Percentiles rank a stretch among this genome's conserved stretches.
These are phyloP conservation scores for Mythimna albipuncta DNA, from an alignment of 2,888 invertebrate species.

Conservation along the genomic window DNA sequence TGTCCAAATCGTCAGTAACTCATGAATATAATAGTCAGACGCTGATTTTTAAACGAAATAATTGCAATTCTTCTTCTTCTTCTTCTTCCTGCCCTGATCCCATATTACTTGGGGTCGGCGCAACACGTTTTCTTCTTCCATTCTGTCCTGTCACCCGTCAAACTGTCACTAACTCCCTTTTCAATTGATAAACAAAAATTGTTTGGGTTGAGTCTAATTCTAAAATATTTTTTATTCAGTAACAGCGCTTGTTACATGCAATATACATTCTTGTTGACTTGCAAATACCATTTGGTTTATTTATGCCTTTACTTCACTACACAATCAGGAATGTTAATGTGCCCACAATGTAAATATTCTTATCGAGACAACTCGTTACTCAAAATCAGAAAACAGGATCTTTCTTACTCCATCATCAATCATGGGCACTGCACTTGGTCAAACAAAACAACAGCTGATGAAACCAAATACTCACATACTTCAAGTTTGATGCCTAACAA, in stretches of 20 bases:
- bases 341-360: conserved; percentile 35
- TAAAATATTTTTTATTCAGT: conserved; percentile 26
- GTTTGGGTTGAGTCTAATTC: background rate
- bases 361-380: conserved; percentile 54
- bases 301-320: conserved; percentile 23
- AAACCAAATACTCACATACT: conserved; percentile 62
- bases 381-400: conserved; percentile 62
- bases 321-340: conserved; percentile 43
- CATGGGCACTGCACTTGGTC: conserved; percentile 49
- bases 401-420: conserved; percentile 49
- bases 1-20: too few species aligned
- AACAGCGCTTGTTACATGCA: background rate
- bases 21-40: background rate
- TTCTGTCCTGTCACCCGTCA: too few species aligned
- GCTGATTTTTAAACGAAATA: background rate
- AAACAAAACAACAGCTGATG: conserved; percentile 66
- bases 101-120: too few species aligned
- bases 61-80: background rate
- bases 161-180: too few species aligned
- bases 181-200: background rate
- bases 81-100: too few species aligned
- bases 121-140: too few species aligned
- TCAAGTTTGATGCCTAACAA: conserved; percentile 55
- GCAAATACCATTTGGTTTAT: conserved; percentile 42
- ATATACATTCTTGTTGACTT: conserved; percentile 29